A percentile compares a stretch with the other conserved stretches of the same genome.
These are phyloP conservation scores for Cheilosia grossa DNA, from an alignment of 2,888 invertebrate genomes.

Conservation along the genomic window DNA sequence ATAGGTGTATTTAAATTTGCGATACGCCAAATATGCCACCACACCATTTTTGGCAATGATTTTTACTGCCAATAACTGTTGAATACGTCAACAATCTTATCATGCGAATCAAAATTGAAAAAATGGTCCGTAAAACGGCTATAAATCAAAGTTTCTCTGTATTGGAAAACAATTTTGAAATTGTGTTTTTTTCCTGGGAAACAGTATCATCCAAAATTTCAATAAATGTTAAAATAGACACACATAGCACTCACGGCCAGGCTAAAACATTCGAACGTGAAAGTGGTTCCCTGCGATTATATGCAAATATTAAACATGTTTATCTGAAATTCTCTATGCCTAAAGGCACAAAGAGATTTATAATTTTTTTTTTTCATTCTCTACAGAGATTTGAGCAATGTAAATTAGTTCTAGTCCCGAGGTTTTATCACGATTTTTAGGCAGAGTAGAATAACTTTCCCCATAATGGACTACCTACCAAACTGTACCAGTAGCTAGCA, in stretches of 20 bases:
- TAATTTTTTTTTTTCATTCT: conserved; percentile 23
- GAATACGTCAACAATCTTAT: too few relatives aligned
- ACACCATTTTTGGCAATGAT: too few relatives aligned
- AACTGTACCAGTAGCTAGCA: not conserved
- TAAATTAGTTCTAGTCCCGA: conserved; percentile 40
- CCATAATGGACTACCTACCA: conserved; percentile 23
- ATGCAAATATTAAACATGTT: conserved; percentile 60
- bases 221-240: not conserved
- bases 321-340: conserved; percentile 38
- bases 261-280: conserved; percentile 24
- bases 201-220: too few relatives aligned
- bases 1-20: too few relatives aligned
- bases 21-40: too few relatives aligned
- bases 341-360: conserved; percentile 24
- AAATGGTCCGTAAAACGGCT: too few relatives aligned
- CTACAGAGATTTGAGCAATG: conserved; percentile 55
- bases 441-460: conserved; percentile 21
- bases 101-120: too few relatives aligned
- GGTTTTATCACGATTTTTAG: conserved; percentile 37
- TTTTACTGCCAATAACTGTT: too few relatives aligned
- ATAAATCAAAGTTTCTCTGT: too few relatives aligned
- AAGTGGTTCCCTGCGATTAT: conserved; percentile 25
- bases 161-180: too few relatives aligned
- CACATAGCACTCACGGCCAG: conserved; percentile 7
- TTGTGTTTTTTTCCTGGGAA: too few relatives aligned